These are phyloP conservation scores for Aproaerema taeniolella DNA, from an alignment of 2,888 invertebrate genomes.

Conservation along the genomic window DNA sequence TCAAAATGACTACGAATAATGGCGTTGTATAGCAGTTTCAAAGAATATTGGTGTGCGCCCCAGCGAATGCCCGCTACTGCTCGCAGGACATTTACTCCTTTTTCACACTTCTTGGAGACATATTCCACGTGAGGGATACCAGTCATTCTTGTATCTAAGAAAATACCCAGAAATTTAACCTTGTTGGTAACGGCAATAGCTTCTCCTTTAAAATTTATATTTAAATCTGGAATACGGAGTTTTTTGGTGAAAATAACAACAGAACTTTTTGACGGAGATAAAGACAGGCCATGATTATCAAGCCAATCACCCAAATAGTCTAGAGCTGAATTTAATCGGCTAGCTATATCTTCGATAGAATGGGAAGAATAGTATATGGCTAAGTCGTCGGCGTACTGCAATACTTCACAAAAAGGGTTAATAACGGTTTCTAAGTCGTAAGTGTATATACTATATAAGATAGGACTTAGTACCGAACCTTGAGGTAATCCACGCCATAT, in stretches of 20 bases:
- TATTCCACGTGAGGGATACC: conserved; percentile 16
- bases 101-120: conserved; percentile 19
- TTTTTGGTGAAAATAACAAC: conserved; percentile 17
- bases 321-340: conserved; percentile 7
- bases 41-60: conserved; percentile 15
- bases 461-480: conserved; percentile 10
- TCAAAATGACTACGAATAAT: conserved; percentile 20
- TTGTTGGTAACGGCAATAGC: neutral
- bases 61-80: conserved; percentile 16
- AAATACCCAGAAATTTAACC: conserved; percentile 21
- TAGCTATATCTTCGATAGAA: neutral
- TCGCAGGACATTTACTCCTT: conserved; percentile 16
- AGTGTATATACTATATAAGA: neutral
- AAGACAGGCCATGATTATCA: conserved; percentile 14
- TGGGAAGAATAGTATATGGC: conserved; percentile 14
- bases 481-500: conserved; percentile 26
- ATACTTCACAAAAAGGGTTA: conserved; percentile 8
- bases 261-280: conserved; percentile 18
- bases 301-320: conserved; percentile 8
- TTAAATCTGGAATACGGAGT: conserved; percentile 10
- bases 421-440: neutral
- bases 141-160: conserved; percentile 17
- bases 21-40: conserved; percentile 8
- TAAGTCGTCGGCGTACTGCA: conserved; percentile 28
- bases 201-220: neutral